phyloP scores from a whole-genome alignment of 2,797 vertebrate species.

The Selene dorsalis region DNA sequence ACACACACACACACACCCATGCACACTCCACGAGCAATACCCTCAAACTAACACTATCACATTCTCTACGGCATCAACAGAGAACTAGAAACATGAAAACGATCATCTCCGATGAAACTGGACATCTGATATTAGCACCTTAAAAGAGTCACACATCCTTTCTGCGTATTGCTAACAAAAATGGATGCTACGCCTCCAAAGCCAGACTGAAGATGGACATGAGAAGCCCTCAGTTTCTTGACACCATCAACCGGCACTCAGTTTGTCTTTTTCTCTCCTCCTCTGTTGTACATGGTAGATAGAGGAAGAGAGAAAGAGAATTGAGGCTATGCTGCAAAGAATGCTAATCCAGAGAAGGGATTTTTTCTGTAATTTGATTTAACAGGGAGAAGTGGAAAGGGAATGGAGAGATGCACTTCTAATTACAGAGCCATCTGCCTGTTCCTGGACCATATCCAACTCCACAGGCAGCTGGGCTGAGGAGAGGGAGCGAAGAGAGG shows the following conservation, averaged over 20 bases:
- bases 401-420: conserved; percentile 90
- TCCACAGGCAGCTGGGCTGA: conserved; percentile 89
- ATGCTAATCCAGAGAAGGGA: conserved; percentile 89
- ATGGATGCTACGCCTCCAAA: conserved; percentile 42
- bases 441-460: conserved; percentile 90
- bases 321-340: conserved; percentile 84
- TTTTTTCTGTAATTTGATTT: conserved; percentile 95
- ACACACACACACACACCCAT: conserved; percentile 37
- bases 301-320: conserved; percentile 77
- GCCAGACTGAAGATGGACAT: conserved; percentile 49
- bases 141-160: conserved; percentile 31
- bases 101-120: conserved; percentile 26
- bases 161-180: conserved; percentile 47
- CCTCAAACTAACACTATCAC: conserved; percentile 44
- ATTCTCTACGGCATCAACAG: conserved; percentile 40
- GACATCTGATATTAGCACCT: conserved; percentile 33
- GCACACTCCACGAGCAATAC: conserved; percentile 50
- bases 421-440: conserved; percentile 93
- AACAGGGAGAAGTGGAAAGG: conserved; percentile 89
- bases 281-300: conserved; percentile 67
- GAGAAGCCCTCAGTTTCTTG: conserved; percentile 64
- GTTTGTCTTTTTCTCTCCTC: conserved; percentile 62
- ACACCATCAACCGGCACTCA: conserved; percentile 62
- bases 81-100: conserved; percentile 28
- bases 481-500: conserved; percentile 80